Percentiles rank a stretch among this genome's conserved stretches.
phyloP scores from a whole-genome alignment of 2,797 vertebrate genomes.

The Hippocampus kuda region DNA sequence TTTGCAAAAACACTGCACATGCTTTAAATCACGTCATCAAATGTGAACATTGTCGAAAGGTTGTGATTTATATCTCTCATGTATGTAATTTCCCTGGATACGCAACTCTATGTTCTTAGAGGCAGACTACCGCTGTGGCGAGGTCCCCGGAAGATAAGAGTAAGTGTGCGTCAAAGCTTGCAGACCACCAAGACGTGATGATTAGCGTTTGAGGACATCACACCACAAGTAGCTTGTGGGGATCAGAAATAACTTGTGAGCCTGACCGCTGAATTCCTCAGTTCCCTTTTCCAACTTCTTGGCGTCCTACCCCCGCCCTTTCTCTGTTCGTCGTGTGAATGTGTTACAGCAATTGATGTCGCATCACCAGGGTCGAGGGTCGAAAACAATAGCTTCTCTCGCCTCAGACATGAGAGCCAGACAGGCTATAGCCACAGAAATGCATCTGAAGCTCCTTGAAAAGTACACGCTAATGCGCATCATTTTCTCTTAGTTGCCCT shows the following conservation, averaged over 20 bases:
- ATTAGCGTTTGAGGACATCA: conserved; percentile 53
- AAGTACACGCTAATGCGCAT: conserved; percentile 40
- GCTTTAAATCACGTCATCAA: conserved; percentile 5
- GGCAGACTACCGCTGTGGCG: conserved; percentile 1
- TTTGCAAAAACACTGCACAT: neutral
- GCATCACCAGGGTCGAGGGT: conserved; percentile 55
- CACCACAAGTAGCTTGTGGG: conserved; percentile 54
- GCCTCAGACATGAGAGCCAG: conserved; percentile 62
- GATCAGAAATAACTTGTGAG: conserved; percentile 62
- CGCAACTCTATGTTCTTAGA: conserved; percentile 17
- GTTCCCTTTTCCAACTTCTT: conserved; percentile 55
- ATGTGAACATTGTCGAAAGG: neutral
- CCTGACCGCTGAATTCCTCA: conserved; percentile 60
- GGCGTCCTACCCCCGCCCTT: conserved; percentile 32
- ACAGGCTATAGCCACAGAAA: conserved; percentile 62
- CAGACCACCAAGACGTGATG: conserved; percentile 57
- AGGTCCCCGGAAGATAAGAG: conserved; percentile 32
- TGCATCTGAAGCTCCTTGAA: conserved; percentile 52
- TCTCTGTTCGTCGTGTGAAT: conserved; percentile 58
- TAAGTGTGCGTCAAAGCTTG: conserved; percentile 23
- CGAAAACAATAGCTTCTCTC: conserved; percentile 56
- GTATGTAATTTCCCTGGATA: conserved; percentile 13
- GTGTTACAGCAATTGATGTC: conserved; percentile 60
- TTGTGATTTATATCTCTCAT: conserved; percentile 7
- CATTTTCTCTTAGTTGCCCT: conserved; percentile 44